Conservation (phyloP, 1,140 invertebrate species). For the Tribolium madens region DNA sequence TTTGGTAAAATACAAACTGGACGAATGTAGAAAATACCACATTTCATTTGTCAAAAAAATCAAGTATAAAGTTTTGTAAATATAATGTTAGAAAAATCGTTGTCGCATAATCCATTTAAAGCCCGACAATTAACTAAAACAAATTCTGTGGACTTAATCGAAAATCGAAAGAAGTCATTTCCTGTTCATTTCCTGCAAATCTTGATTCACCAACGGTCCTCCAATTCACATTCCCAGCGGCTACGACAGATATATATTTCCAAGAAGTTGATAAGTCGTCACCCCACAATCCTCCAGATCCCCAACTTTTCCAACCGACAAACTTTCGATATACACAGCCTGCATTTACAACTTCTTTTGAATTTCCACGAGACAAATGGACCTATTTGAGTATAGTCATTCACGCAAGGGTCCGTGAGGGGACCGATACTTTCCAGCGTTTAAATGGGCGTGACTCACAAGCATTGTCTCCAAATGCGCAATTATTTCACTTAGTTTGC, state of each 20-base stretch:
- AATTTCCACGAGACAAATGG: constrained; percentile 13
- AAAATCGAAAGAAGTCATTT: constrained; percentile 55
- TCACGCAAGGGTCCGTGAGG: neutral
- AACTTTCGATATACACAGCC: constrained; percentile 29
- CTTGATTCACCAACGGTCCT: constrained; percentile 35
- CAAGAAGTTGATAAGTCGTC: constrained; percentile 36
- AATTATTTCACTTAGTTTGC: neutral
- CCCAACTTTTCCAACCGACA: constrained; percentile 28
- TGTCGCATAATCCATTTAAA: neutral
- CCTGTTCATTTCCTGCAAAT: constrained; percentile 51
- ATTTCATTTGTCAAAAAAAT: no score
- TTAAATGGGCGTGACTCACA: neutral
- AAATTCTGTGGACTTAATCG: constrained; percentile 50
- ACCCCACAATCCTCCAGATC: constrained; percentile 16
- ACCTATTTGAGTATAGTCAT: neutral
- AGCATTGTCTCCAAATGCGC: neutral
- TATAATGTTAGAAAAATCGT: neutral
- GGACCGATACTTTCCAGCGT: neutral
- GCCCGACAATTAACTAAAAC: constrained; percentile 51
- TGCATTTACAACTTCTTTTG: constrained; percentile 20
- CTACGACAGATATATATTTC: constrained; percentile 26
- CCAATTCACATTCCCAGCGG: neutral
- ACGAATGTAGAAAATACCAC: no score
- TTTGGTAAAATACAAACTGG: no score
- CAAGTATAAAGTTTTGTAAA: no score